phyloP scores from a whole-genome alignment of 2,888 invertebrate genomes.

The Tipula vernalis region DNA sequence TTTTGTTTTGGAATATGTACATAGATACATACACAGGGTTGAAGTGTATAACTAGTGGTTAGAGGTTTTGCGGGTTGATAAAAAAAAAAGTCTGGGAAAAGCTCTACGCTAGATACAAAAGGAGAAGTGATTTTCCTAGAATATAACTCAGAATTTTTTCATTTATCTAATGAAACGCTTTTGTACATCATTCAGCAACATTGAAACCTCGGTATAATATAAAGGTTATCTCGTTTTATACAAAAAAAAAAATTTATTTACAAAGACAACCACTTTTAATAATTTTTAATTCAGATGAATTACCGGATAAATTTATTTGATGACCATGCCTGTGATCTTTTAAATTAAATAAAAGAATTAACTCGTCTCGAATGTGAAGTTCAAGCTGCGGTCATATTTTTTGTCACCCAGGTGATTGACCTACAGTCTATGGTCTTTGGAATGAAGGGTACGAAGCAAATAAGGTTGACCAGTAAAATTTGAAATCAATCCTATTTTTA shows the following conservation, averaged over 20 bases:
- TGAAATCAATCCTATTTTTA: too few relatives aligned
- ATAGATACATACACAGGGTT: not conserved
- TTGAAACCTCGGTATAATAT: not conserved
- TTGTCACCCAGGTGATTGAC: too few relatives aligned
- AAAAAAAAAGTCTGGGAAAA: not conserved
- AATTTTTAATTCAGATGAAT: not conserved
- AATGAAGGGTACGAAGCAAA: too few relatives aligned
- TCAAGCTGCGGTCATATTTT: too few relatives aligned
- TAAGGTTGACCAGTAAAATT: too few relatives aligned
- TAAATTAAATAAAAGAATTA: too few relatives aligned
- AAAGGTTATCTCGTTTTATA: not conserved
- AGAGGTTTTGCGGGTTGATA: not conserved
- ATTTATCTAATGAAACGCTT: not conserved
- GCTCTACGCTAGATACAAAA: not conserved
- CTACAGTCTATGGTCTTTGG: too few relatives aligned
- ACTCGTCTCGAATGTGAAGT: too few relatives aligned
- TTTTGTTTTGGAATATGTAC: not conserved
- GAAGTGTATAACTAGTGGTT: not conserved
- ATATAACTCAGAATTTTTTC: not conserved
- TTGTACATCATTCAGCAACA: not conserved
- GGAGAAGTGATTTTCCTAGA: not conserved
- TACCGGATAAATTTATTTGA: not conserved
- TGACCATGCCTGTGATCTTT: not conserved
- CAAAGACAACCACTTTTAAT: not conserved
- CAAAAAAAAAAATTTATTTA: not conserved